Conservation (phyloP, 1,140 invertebrate species). For the Heliconius hermathena region DNA sequence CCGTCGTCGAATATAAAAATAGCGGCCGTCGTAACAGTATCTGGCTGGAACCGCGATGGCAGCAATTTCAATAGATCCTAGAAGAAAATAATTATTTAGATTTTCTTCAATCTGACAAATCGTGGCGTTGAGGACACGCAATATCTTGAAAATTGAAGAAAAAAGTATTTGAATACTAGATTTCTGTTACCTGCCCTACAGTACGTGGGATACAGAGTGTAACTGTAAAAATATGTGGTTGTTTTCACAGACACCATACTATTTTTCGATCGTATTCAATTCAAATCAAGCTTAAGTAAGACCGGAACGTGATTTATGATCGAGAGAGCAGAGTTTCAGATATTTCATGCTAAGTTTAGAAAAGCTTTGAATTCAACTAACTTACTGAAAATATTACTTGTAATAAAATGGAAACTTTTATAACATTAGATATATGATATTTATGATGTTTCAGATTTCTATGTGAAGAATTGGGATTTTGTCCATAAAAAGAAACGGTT, state of each 20-base stretch:
- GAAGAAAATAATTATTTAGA: no score
- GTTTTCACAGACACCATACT: slow-evolving; percentile 26
- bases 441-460: not conserved
- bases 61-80: no score
- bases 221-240: not conserved
- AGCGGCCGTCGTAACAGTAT: no score
- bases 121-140: no score
- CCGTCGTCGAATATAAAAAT: no score
- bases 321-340: not conserved
- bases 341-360: slow-evolving; percentile 9
- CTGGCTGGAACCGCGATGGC: no score
- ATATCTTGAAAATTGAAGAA: no score
- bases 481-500: no score
- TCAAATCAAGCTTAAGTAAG: not conserved
- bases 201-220: no score
- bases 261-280: not conserved
- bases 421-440: not conserved
- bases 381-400: slow-evolving; percentile 3
- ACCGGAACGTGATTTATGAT: not conserved
- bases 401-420: not conserved
- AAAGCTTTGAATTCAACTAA: slow-evolving; percentile 4
- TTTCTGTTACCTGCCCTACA: no score
- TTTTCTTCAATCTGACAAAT: no score
- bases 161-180: no score
- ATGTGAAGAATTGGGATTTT: not conserved